Base-by-base conservation (phyloP, 2,113 vertebrate species). In the Oryzias celebensis region DNA sequence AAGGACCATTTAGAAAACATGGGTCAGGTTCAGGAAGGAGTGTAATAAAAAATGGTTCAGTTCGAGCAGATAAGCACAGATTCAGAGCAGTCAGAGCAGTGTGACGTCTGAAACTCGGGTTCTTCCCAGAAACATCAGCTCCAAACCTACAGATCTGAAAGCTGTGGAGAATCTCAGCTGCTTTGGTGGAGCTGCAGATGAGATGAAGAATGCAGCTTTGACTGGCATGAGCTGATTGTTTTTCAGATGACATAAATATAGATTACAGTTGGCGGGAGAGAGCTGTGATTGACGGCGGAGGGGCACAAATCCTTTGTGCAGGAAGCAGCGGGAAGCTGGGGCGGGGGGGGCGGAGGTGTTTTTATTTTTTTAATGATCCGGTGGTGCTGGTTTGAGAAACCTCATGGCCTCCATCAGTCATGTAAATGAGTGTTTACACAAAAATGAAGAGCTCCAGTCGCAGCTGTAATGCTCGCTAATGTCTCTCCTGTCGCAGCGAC, bases 231-330 rank as follows among this genome's bases (percentile, higher is more conserved):
- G 18, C 51, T 62, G 55, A 75, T 78, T 84, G 71, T 65, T 71
- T 81, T 75, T 36, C 55, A 71, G 55, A 41, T 43, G 58, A 77
- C 64, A 76, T 78, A 78, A 79, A 77, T 80, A 73, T 82, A 84
- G 71, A 78, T 72, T 68, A 74, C 55, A 73, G 62, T 53, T 58
- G 8, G 56, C 14, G 18, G 55, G 56, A 46, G 62, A 43, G 56
- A 50, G 43, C 47, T 1, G 22, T 82, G 76, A 87, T 78, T 85
- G 87, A 87, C 82, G 70, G 42, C 15, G 26, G 14, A 0, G 71
- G 61, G 50, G 20, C 17, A 53, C 43, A 65, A 61, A 65, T 54
- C 8, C 49, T 48, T 49, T 78, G 56, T 55, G 64, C 46, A 4
- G 24, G 54, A 61, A 63, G 31, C 0, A 7, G 47, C 41, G 31